Evolutionary conservation across 2,113 vertebrate genomes (phyloP), one percentile per base, ranked within the genome.

Genomic region (Microcebus lehilahytsara): DNA sequence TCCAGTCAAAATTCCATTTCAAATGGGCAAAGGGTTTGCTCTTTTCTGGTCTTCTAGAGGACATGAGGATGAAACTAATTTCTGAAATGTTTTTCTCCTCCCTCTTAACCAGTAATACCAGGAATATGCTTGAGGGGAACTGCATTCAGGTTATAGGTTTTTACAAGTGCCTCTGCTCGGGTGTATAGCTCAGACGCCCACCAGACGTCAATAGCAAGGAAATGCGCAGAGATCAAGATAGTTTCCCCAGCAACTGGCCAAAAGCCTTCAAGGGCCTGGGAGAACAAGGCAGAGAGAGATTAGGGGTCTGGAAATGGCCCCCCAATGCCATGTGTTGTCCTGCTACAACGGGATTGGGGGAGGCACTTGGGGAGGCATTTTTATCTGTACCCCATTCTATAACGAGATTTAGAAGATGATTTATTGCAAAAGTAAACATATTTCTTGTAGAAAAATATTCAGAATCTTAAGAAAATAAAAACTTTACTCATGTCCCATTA

Each of bases 1-100:
- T 69, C 71, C 83, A 40, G 90, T 96, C 91, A 67, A 93, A 91
- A 80, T 92, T 86, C 84, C 75, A 72, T 79, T 89, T 92, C 72
- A 91, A 91, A 92, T 34, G 51, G 62, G 40, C 42, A 62, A 3
- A 0, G 1, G 20, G 25, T 11, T 32, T 81, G 42, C 32, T 69
- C 62, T 75, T 89, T 42, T 37, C 51, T 81, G 62, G 37, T 78
- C 46, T 30, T 93, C 89, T 49, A 91, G 23, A 89, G 37, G 51
- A 89, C 72, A 34, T 30, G 53, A 96, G 69, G 62, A 96, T 66
- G 46, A 86, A 62, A 49, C 80, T 34, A 92, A 79, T 64, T 96
- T 95, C 69, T 95, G 71, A 84, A 90, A 25, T n/a, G 2, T 42
- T 25, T 30, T 86, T 91, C 66, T 88, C 49, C 20, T 71, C n/a